phyloP scores from a whole-genome alignment of 2,797 vertebrate genomes.

The Acrossocheilus wenchowensis region DNA sequence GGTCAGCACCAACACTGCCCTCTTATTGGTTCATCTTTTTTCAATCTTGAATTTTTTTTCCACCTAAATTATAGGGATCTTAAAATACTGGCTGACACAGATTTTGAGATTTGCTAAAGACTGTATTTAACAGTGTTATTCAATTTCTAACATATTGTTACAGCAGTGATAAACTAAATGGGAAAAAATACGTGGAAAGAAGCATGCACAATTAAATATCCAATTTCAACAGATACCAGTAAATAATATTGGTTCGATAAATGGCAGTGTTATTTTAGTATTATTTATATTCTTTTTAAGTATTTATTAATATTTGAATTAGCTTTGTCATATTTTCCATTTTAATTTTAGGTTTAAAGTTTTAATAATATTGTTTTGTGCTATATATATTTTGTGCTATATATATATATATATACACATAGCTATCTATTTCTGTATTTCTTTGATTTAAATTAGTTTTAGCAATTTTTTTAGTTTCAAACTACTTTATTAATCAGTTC shows the following conservation, averaged over 20 bases:
- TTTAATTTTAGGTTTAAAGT: background rate
- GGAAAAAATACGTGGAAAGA: background rate
- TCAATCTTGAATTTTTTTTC: background rate
- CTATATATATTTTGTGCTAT: too few species aligned
- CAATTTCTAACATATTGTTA: background rate
- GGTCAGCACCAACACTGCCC: slow-evolving; percentile 74
- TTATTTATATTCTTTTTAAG: background rate
- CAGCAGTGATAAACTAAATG: background rate
- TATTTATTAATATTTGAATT: background rate
- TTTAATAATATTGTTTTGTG: background rate
- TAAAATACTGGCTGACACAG: too few species aligned
- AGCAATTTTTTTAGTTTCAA: background rate
- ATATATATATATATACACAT: too few species aligned
- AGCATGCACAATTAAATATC: too few species aligned
- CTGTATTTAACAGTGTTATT: background rate
- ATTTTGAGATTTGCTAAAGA: background rate
- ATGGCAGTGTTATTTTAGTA: background rate
- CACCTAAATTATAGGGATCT: background rate
- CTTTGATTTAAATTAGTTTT: background rate
- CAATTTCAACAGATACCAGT: background rate
- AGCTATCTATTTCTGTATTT: background rate
- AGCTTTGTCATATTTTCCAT: background rate
- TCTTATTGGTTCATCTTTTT: background rate
- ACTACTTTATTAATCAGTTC: too few species aligned
- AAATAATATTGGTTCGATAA: background rate